Base-by-base conservation (phyloP, 2,888 invertebrate genomes). In the Cancer borealis region DNA sequence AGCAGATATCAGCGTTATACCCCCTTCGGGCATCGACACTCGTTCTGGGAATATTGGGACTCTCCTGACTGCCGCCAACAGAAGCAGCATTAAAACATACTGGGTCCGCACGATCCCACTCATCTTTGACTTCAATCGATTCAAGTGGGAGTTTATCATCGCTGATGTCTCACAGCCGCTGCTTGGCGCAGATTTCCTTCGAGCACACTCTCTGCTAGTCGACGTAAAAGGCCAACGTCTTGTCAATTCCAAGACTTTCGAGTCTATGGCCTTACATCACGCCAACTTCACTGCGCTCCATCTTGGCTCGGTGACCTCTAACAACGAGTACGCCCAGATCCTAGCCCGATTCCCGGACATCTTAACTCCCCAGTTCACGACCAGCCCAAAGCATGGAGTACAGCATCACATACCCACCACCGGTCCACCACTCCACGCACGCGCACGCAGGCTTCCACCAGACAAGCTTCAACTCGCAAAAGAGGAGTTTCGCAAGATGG, bases 161-260 rank as follows among this genome's bases (percentile, higher is more conserved):
- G 46, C 89, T 12, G 49, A 89, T 5, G 89, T 46, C 89, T 89
- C 47, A 17, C 92, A 92, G 73, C 92, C 90, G 0, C 96, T 96
- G 96, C 95, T 96, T 12, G 96, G 96, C 47, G 95, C 96, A 45
- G 97, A 96, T 0, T 96, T 97, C 26, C 96, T 96, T 66, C 96
- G 96, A 3, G 97, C 96, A 0, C 0, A 96, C 96, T 8, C 96
- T 96, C 73, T 95, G 96, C 2, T 97, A 96, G 96, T 96, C 96
- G 93, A 92, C 88, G 21, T 92, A n/a, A 47, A 88, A 26, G 88
- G 92, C 2, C 17, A 47, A 46, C 92, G 88, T 54, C 92, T 92
- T 17, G 92, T 92, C 10, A 88, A 92, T 87, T 89, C 89, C 14
- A n/a, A 89, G 89, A 89, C 89, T 12, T 89, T 89, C 5, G 89